Conservation (phyloP, 2,888 invertebrate species). For the Octodonta nipae region DNA sequence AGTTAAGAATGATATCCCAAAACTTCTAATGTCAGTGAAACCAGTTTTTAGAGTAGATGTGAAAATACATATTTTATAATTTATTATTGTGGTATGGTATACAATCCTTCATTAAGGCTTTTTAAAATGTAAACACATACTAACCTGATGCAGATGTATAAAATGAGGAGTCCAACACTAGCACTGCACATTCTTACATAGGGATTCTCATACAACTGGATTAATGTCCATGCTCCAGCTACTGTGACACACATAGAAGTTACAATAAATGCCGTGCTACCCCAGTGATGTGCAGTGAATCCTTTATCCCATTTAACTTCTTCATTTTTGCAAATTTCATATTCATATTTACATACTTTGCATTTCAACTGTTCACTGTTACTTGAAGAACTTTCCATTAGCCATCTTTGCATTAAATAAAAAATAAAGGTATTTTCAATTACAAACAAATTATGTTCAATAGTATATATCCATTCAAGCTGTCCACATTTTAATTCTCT, state of each 20-base stretch:
- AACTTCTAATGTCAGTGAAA: too few species aligned
- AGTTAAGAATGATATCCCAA: too few species aligned
- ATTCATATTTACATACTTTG: constrained; percentile 74
- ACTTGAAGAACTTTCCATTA: constrained; percentile 54
- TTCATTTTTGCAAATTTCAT: constrained; percentile 63
- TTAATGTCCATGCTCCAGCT: constrained; percentile 65
- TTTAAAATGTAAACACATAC: too few species aligned
- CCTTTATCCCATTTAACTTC: constrained; percentile 74
- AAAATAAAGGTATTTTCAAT: constrained; percentile 1
- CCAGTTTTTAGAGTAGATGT: too few species aligned
- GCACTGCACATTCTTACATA: constrained; percentile 67
- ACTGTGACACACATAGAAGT: constrained; percentile 65
- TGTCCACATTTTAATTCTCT: too few species aligned
- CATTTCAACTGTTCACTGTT: constrained; percentile 40
- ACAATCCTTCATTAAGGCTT: too few species aligned
- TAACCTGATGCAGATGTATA: constrained; percentile 73
- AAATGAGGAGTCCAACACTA: constrained; percentile 66
- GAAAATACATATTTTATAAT: too few species aligned
- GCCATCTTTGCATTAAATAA: constrained; percentile 47
- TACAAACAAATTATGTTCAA: too few species aligned
- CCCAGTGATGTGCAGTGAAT: constrained; percentile 72
- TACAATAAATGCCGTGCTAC: constrained; percentile 66
- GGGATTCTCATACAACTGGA: constrained; percentile 65
- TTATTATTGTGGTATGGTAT: too few species aligned
- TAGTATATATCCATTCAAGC: too few species aligned